A percentile compares a stretch with the other conserved stretches of the same genome.
Evolutionary conservation across 2,113 vertebrate genomes (phyloP).

Genomic region (Lichenostomus cassidix): DNA sequence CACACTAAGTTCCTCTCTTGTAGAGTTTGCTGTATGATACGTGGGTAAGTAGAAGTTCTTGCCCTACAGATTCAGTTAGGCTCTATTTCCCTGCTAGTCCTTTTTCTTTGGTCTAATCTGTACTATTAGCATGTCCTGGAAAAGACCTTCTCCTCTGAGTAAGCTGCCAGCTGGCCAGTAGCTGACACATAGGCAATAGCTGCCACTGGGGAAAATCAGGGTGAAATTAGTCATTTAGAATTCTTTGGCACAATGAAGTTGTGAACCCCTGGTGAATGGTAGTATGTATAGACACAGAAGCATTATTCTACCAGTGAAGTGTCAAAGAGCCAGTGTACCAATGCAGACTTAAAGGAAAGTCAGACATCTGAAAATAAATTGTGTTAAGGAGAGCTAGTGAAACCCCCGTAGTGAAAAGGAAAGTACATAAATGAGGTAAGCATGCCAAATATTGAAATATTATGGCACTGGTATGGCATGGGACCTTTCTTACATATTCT

Average conservation of each 20-base stretch:
- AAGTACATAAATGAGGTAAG: not conserved
- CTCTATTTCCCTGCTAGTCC: not conserved
- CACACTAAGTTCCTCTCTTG: not conserved
- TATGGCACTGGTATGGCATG: not conserved
- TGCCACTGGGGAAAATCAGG: not conserved
- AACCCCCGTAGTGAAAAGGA: not conserved
- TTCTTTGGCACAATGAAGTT: not conserved
- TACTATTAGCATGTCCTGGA: not conserved
- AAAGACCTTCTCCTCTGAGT: not conserved
- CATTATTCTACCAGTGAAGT: not conserved
- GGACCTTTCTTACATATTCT: not conserved
- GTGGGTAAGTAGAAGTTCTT: not conserved
- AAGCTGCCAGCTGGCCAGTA: not conserved
- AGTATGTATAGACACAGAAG: not conserved
- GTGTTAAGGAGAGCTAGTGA: not conserved
- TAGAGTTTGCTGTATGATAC: not conserved
- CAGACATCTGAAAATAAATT: not conserved
- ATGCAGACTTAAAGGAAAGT: not conserved
- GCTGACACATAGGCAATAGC: not conserved
- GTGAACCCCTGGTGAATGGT: not conserved
- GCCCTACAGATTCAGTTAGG: rapidly evolving
- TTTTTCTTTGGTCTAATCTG: not conserved
- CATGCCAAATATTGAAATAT: not conserved
- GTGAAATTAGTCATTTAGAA: not conserved
- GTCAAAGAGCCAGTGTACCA: not conserved